Conservation (phyloP, 2,888 invertebrate species). For the Ichneumoninae sp. region DNA sequence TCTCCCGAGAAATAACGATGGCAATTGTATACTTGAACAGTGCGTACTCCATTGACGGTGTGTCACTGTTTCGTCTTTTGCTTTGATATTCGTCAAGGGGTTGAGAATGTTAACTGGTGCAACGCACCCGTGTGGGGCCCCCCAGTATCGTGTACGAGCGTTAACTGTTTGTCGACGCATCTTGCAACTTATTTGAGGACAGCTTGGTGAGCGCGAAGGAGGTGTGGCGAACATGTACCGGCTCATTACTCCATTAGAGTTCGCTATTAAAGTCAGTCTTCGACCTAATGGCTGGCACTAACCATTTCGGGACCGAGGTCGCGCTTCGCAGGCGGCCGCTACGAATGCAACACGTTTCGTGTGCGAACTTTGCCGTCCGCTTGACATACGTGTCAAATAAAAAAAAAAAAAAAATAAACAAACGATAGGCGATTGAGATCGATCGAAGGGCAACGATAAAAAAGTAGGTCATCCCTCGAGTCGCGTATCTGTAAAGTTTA, state of each 20-base stretch:
- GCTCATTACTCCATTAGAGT: slow-evolving; percentile 79
- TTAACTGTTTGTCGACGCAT: slow-evolving; percentile 56
- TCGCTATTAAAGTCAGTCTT: slow-evolving; percentile 79
- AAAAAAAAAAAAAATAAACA: background rate
- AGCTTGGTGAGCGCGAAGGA: slow-evolving; percentile 71
- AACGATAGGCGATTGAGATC: background rate
- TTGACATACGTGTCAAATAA: background rate
- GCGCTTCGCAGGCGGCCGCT: slow-evolving; percentile 38
- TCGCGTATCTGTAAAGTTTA: no score
- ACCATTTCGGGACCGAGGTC: slow-evolving; percentile 67
- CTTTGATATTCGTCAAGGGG: slow-evolving; percentile 29
- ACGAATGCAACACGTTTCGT: slow-evolving; percentile 44
- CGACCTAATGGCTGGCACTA: slow-evolving; percentile 72
- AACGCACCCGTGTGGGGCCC: background rate
- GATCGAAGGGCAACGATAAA: no score
- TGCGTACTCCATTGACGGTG: slow-evolving; percentile 56
- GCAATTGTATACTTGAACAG: slow-evolving; percentile 60
- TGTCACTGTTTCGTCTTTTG: slow-evolving; percentile 28
- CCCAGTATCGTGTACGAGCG: slow-evolving; percentile 20
- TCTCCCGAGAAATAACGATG: slow-evolving; percentile 47
- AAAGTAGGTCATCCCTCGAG: no score
- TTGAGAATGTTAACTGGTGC: slow-evolving; percentile 36
- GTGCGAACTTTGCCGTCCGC: background rate
- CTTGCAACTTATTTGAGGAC: slow-evolving; percentile 68
- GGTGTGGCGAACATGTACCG: slow-evolving; percentile 67